Conservation (phyloP, 2,113 vertebrate species). For the Cathartes aura region DNA sequence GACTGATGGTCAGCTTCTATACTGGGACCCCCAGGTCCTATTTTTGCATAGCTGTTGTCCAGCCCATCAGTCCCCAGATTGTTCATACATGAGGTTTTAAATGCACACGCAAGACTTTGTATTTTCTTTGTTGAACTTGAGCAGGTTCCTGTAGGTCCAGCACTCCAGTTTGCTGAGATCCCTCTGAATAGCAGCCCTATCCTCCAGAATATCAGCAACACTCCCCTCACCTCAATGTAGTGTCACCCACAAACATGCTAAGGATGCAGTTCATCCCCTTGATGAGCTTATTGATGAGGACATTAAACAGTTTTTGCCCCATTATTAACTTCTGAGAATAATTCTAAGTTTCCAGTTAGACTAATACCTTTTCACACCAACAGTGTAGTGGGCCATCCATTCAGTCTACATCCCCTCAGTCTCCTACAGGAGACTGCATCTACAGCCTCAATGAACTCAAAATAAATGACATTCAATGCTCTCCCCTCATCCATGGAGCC, state of each 20-base stretch:
- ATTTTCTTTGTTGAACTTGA: neutral
- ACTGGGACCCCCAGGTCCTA: neutral
- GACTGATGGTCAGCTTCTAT: neutral
- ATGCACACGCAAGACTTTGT: neutral
- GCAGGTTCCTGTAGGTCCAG: neutral
- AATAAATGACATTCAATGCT: neutral
- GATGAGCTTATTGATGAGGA: neutral
- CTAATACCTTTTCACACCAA: neutral
- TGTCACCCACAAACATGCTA: neutral
- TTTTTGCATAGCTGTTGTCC: neutral
- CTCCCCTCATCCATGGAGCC: neutral
- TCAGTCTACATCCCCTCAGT: neutral
- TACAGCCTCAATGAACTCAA: neutral
- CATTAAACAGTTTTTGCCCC: neutral
- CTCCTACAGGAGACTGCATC: neutral
- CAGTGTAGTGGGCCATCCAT: neutral
- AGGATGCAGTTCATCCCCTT: neutral
- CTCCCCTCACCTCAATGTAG: rapidly evolving
- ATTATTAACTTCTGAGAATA: neutral
- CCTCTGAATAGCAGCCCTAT: neutral
- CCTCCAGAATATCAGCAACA: neutral
- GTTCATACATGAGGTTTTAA: neutral
- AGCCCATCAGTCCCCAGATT: neutral
- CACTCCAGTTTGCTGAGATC: neutral
- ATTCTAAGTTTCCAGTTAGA: neutral